Base-by-base conservation (phyloP, 92 coral and sea anemone genomes). In the Isaurus tuberculatus region DNA sequence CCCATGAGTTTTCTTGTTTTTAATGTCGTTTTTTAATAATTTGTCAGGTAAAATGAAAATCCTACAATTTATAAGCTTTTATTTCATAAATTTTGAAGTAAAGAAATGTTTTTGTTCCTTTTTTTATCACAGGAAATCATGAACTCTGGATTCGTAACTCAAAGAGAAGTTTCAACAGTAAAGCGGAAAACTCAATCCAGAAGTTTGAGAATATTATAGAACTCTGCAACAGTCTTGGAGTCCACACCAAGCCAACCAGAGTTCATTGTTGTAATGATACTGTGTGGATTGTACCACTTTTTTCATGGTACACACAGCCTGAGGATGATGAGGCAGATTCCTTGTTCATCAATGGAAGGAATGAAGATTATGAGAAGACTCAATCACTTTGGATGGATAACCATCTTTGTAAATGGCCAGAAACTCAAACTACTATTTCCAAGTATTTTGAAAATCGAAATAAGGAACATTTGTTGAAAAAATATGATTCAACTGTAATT, bases 361-460 rank as follows among this genome's bases (percentile, higher is more conserved):
- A 40, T 23, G 96, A 92, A 67, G 85, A 90, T 79, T 75, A 46
- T 17, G 94, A 92, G 30, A 31, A 88, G 16, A 83, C 96, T 3
- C 85, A 90, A 46, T 81, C 74, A 32, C 70, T 89, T 11, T 92
- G 96, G 96, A 92, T 92, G 96, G 96, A 92, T 51, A 92, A 92
- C 64, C 94, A 73, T 46, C 72, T 90, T 55, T 92, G 96, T 70
- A 71, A 72, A 79, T 92, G 96, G 96, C 94, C 94, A 11, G 64
- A 83, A 32, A 68, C 85, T 9, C 68, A 75, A 16, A 75, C 53
- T 16, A 57, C 80, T 30, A 83, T 87, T 40, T 73, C 96, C 32
- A 89, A 88, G 46, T 83, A 90, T 60, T 92, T 92, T 80, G 92
- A 83, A 33, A 70, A 79, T 27, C 88, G 90, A 63, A 92, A 88